Base-by-base conservation (phyloP, 2,797 vertebrate genomes). In the Coilia nasus region DNA sequence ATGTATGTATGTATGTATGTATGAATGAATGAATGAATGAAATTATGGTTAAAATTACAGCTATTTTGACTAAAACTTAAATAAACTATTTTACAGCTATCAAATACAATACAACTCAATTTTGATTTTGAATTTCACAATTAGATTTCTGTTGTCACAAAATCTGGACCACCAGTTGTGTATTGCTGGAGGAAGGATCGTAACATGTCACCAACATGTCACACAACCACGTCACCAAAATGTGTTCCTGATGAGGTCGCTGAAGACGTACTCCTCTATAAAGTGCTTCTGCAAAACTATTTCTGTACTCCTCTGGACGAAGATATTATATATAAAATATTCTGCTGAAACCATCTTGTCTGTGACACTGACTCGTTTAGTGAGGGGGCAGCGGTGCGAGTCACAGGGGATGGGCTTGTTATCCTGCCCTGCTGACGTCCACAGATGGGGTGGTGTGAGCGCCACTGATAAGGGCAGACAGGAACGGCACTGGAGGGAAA, bases 401-500 rank as follows among this genome's bases (percentile, higher is more conserved):
- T 3, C 64, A 21, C 5, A 9, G 71, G 71, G 6, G 10, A 21
- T 44, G 35, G 35, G 71, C 71, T 78, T 78, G 71, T 78, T 78
- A 44, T 41, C 71, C 71, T 7, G 71, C 5, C 35, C 71, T 78
- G 71, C 35, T 78, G 71, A 78, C 71, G 71, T 44, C 71, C 71
- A 44, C 71, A 78, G 35, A 78, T 6, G 17, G 31, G 35, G 31
- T 21, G 71, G 35, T 78, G 71, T 78, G 31, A 78, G 71, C 35
- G 15, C 6, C 71, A n/a, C 71, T 78, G 71, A 78, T 78, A 78
- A 78, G 71, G 71, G 71, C 35, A 44, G 35, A 78, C 71, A 78
- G 71, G 19, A 78, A 78, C 35, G 71, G 71, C 71, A 78, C 71
- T 78, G 71, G 71, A 44, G 71, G 71, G 71, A 31, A 78, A 78